Base-by-base conservation (phyloP, 1,140 invertebrate genomes). In the Drosophila gunungcola region DNA sequence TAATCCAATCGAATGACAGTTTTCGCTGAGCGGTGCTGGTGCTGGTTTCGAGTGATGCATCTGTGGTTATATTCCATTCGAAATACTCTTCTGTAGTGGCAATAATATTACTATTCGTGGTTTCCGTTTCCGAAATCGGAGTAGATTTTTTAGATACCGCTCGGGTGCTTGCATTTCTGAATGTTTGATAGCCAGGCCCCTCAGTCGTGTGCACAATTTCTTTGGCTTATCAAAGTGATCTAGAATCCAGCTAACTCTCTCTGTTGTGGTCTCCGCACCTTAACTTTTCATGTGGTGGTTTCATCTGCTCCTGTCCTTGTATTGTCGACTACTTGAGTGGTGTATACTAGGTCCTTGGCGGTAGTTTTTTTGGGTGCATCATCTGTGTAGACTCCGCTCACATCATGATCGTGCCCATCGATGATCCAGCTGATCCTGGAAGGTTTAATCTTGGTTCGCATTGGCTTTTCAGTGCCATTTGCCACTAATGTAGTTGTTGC, bases 391-490 rank as follows among this genome's bases (percentile, higher is more conserved):
- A 69, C 62, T 6, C 73, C 81, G 36, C 56, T 53, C 32, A 75
- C 80, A 43, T 89, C 78, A 29, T 89, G 68, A 11, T 76, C 84
- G 12, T 82, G 84, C 7, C 83, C 83, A 62, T 91, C 89, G 21
- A 91, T 80, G 16, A 91, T 91, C 89, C 89, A 91, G 34, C 89
- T 91, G 11, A 91, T 78, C 29, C 80, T 67, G 0, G 77, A 49
- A 3, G 80, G 84, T n/a, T 85, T 89, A 6, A 89, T 89, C 53
- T 88, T 88, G 3, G 69, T 51, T 13, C 84, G 61, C 3, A 51
- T 4, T 0, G 84, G 84, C 10, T 84, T 89, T 10, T 58, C 58
- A 2, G 46, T 74, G 34, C 3, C 13, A 29, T 53, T 73, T 7
- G 6, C 56, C 6, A 13, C 21, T 11, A n/a, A n/a, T 5, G 29